These are phyloP conservation scores for Phymanthus crucifer DNA, from an alignment of 92 coral and sea anemone genomes.

Conservation along the genomic window DNA sequence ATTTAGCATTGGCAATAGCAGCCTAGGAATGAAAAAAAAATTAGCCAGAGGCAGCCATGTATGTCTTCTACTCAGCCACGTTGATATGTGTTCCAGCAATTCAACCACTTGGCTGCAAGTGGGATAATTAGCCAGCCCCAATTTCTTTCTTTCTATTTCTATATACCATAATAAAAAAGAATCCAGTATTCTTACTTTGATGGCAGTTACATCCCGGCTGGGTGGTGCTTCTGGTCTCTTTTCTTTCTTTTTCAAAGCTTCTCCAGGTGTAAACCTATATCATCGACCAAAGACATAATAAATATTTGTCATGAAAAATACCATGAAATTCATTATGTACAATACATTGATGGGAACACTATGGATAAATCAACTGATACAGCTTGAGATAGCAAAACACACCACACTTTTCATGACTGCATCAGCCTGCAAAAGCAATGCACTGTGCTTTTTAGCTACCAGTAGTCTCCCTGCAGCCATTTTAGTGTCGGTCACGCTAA, in stretches of 20 bases:
- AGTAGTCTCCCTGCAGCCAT: too few species aligned
- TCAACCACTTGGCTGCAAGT: too few species aligned
- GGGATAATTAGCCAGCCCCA: too few species aligned
- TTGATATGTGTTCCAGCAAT: too few species aligned
- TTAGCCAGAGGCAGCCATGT: too few species aligned
- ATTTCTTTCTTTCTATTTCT: too few species aligned
- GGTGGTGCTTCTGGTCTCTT: constrained; percentile 68
- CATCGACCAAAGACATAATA: not conserved
- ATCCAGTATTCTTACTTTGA: constrained; percentile 62
- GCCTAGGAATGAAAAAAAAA: constrained; percentile 64
- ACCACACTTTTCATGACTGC: too few species aligned
- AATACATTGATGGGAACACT: not conserved
- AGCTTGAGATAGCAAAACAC: too few species aligned
- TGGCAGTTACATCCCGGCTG: constrained; percentile 79
- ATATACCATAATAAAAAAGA: not conserved
- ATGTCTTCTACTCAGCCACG: not conserved
- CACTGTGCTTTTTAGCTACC: too few species aligned
- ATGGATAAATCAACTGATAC: not conserved
- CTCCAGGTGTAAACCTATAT: constrained; percentile 91
- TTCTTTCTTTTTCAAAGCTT: constrained; percentile 50
- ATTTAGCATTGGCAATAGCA: constrained; percentile 98
- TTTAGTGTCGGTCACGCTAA: too few species aligned
- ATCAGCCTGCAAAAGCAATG: too few species aligned
- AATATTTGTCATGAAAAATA: not conserved
- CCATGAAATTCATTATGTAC: not conserved